Evolutionary conservation across 2,797 vertebrate genomes (phyloP).

Genomic region (Eidolon dupreanum): DNA sequence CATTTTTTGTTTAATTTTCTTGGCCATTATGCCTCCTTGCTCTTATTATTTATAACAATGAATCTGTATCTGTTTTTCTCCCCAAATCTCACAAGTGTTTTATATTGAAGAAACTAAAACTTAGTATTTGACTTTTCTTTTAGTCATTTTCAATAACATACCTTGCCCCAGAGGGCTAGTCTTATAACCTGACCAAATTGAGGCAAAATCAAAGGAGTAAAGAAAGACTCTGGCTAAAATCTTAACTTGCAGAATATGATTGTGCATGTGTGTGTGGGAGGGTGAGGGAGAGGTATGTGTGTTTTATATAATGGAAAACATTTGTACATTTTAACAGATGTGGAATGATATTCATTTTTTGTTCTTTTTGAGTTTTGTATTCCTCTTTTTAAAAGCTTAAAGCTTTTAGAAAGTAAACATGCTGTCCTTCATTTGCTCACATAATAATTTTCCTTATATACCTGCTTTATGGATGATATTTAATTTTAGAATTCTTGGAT

Average conservation of each 20-base stretch:
- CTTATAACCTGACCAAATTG: background rate
- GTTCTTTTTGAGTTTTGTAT: background rate
- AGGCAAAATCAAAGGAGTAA: background rate
- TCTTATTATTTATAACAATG: conserved; percentile 27
- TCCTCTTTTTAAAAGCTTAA: conserved; percentile 22
- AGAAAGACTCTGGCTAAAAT: background rate
- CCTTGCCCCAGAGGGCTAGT: background rate
- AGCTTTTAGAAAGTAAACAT: background rate
- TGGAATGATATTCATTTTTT: background rate
- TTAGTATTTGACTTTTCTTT: conserved; percentile 41
- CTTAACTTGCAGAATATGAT: background rate
- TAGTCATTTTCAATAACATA: conserved; percentile 27
- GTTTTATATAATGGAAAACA: background rate
- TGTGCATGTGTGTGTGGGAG: background rate
- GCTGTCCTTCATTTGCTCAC: background rate
- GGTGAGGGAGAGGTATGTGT: too few relatives aligned
- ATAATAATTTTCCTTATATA: background rate
- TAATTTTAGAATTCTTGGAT: conserved; percentile 22
- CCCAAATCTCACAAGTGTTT: conserved; percentile 18
- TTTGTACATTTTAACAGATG: background rate
- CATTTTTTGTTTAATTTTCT: background rate
- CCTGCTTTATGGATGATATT: background rate
- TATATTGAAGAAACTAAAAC: background rate
- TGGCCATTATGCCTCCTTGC: background rate
- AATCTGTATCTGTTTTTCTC: background rate